Evolutionary conservation across 2,113 vertebrate species (phyloP).

Genomic region (Bostrychus sinensis): DNA sequence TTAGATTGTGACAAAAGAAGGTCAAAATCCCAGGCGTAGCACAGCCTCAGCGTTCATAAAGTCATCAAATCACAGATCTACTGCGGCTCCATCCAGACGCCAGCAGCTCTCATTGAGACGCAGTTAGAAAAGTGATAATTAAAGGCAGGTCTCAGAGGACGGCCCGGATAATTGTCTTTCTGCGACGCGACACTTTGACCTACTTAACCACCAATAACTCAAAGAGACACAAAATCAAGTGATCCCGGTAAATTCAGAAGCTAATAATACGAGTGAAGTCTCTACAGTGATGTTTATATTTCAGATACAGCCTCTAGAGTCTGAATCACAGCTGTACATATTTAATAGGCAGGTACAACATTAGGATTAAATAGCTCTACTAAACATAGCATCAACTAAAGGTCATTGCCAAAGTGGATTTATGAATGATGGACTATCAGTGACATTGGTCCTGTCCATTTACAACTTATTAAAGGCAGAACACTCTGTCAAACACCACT

Average conservation of each 20-base stretch:
- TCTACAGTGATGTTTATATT: not conserved
- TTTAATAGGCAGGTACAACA: not conserved
- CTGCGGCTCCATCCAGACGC: slow-evolving; percentile 22
- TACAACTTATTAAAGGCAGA: too few relatives aligned
- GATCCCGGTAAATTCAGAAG: slow-evolving; percentile 35
- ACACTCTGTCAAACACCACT: too few relatives aligned
- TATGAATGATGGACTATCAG: too few relatives aligned
- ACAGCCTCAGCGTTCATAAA: not conserved
- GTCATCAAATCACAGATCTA: not conserved
- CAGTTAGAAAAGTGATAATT: slow-evolving; percentile 75
- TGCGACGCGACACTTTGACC: slow-evolving; percentile 62
- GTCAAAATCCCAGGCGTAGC: too few relatives aligned
- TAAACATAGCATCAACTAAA: too few relatives aligned
- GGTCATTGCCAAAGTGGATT: not conserved
- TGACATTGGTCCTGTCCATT: too few relatives aligned
- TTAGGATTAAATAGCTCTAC: too few relatives aligned
- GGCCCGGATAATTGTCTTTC: slow-evolving; percentile 70
- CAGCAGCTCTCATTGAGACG: slow-evolving; percentile 64
- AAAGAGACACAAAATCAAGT: slow-evolving; percentile 54
- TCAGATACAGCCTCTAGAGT: not conserved
- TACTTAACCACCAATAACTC: slow-evolving; percentile 71
- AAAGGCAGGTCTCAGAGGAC: slow-evolving; percentile 68
- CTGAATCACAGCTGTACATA: not conserved
- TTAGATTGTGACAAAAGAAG: too few relatives aligned
- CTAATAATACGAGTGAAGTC: not conserved